Evolutionary conservation across 2,888 invertebrate genomes (phyloP).

Genomic region (Trimorus sp.): DNA sequence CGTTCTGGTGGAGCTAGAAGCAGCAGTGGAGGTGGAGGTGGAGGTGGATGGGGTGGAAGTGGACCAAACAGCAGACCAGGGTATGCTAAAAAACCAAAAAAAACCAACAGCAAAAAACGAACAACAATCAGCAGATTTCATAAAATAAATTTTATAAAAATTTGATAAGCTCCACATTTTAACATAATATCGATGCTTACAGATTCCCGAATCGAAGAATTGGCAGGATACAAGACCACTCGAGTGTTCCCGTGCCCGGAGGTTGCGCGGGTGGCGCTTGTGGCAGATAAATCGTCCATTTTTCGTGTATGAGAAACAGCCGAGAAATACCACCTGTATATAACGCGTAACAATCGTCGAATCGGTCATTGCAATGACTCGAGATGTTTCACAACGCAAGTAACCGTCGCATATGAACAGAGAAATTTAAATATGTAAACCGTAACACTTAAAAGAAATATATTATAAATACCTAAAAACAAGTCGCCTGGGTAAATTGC

Average conservation of each 20-base stretch:
- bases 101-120: neutral
- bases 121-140: neutral
- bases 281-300: constrained; percentile 33
- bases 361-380: too few species aligned
- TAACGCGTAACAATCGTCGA: too few species aligned
- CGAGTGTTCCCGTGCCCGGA: constrained; percentile 37
- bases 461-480: too few species aligned
- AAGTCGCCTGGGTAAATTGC: too few species aligned
- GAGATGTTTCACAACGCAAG: too few species aligned
- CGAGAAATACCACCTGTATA: too few species aligned
- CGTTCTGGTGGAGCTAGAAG: constrained; percentile 11
- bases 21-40: constrained; percentile 14
- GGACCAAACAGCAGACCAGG: constrained; percentile 15
- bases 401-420: too few species aligned
- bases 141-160: neutral
- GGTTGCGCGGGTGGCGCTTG: constrained; percentile 57
- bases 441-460: too few species aligned
- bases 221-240: constrained; percentile 52
- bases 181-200: neutral
- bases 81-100: constrained; percentile 23
- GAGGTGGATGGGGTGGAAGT: constrained; percentile 11
- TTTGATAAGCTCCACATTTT: too few species aligned
- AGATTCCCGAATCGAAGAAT: constrained; percentile 59
- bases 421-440: too few species aligned
- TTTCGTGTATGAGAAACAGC: too few species aligned